phyloP scores from a whole-genome alignment of 2,888 invertebrate species.

The Osmoderma eremita region DNA sequence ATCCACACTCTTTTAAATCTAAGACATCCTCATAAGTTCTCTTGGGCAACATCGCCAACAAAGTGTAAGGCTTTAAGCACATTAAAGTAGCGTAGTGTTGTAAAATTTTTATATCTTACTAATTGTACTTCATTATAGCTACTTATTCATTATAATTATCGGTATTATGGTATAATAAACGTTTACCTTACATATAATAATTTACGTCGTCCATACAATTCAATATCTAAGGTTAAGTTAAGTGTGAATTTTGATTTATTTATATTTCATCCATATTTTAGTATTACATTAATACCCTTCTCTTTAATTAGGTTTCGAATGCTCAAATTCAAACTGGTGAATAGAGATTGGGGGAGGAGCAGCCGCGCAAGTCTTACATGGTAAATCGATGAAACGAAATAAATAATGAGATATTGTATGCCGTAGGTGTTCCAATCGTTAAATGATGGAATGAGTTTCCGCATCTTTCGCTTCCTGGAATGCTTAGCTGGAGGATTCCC shows the following conservation, averaged over 20 bases:
- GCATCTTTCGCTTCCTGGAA: neutral
- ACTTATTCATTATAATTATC: constrained; percentile 31
- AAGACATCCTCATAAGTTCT: constrained; percentile 27
- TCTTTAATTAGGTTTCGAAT: no score
- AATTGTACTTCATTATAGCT: constrained; percentile 43
- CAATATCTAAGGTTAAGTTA: constrained; percentile 17
- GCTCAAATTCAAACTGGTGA: no score
- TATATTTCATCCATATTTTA: constrained; percentile 1
- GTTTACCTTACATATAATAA: constrained; percentile 30
- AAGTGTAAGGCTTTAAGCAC: constrained; percentile 49
- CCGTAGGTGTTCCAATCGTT: no score
- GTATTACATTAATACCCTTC: no score
- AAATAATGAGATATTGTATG: no score
- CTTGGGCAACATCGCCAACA: constrained; percentile 38
- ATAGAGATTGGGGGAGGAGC: neutral
- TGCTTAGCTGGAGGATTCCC: constrained; percentile 55
- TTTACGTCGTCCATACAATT: constrained; percentile 36
- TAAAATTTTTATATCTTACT: constrained; percentile 44
- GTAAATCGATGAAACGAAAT: constrained; percentile 10
- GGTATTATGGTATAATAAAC: constrained; percentile 28
- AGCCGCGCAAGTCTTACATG: constrained; percentile 19
- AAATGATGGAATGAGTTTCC: neutral
- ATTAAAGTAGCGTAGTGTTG: constrained; percentile 47
- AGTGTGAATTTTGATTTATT: constrained; percentile 37
- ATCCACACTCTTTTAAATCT: constrained; percentile 6